phyloP scores from a whole-genome alignment of 2,888 invertebrate genomes.

The Aquatica leii region DNA sequence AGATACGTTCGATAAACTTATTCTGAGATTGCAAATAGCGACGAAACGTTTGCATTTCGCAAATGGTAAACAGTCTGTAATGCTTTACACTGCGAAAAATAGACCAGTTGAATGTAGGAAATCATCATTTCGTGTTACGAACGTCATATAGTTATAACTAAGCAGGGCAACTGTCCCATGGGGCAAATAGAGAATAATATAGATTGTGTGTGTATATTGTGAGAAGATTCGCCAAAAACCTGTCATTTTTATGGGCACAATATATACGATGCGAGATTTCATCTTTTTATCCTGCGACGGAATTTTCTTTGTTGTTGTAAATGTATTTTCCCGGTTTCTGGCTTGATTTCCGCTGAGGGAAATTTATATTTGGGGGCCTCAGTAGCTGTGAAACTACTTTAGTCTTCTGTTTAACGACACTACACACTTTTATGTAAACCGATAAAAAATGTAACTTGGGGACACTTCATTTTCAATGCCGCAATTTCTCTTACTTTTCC shows the following conservation, averaged over 20 bases:
- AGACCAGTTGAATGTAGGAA: conserved; percentile 32
- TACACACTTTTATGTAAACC: conserved; percentile 25
- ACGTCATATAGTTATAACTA: conserved; percentile 32
- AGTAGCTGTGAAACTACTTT: conserved; percentile 37
- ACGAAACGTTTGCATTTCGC: conserved; percentile 33
- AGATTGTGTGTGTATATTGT: conserved; percentile 49
- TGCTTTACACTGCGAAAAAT: conserved; percentile 33
- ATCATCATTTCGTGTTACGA: conserved; percentile 27
- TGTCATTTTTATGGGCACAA: conserved; percentile 54
- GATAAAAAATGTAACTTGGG: conserved; percentile 19
- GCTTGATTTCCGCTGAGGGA: conserved; percentile 58
- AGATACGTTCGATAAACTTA: conserved; percentile 35
- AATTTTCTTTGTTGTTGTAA: conserved; percentile 54
- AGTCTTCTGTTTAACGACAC: conserved; percentile 29
- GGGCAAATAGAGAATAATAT: conserved; percentile 52
- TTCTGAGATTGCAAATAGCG: conserved; percentile 30
- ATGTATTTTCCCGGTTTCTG: conserved; percentile 51
- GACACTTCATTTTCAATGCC: conserved; percentile 23
- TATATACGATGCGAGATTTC: conserved; percentile 53
- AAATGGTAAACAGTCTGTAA: conserved; percentile 34
- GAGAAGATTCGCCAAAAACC: conserved; percentile 49
- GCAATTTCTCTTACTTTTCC: conserved; percentile 11
- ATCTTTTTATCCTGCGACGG: conserved; percentile 51
- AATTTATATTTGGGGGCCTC: conserved; percentile 55
- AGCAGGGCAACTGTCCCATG: conserved; percentile 45